Percentiles rank a stretch among this genome's conserved stretches.
These are phyloP conservation scores for Eulemur rufifrons DNA, from an alignment of 2,113 vertebrate genomes.

Conservation along the genomic window DNA sequence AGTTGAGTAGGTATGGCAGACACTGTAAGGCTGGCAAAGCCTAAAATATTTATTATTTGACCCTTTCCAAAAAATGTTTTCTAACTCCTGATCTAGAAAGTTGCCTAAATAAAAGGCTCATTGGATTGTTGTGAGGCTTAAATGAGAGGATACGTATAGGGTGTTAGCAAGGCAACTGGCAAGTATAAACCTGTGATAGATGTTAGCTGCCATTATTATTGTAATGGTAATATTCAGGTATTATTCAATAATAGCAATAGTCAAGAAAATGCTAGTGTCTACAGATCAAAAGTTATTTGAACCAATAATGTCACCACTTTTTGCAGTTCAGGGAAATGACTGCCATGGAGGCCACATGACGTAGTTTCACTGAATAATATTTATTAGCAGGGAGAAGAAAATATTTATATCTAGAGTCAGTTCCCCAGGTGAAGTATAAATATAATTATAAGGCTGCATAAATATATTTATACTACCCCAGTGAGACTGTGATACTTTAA, in stretches of 20 bases:
- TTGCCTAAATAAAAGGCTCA: not conserved
- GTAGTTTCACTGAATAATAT: slow-evolving; percentile 37
- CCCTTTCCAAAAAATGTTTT: not conserved
- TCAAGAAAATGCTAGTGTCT: not conserved
- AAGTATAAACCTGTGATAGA: not conserved
- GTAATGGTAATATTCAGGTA: not conserved
- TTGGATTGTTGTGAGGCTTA: not conserved
- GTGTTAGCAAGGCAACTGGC: not conserved
- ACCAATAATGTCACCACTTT: not conserved
- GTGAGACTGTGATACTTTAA: slow-evolving; percentile 56
- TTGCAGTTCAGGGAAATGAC: slow-evolving; percentile 25
- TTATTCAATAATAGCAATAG: not conserved
- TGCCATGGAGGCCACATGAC: slow-evolving; percentile 29
- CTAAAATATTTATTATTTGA: not conserved
- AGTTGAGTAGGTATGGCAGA: not conserved
- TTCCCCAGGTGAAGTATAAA: slow-evolving; percentile 75
- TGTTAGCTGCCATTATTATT: not conserved
- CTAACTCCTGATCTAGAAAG: not conserved
- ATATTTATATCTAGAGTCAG: slow-evolving; percentile 75
- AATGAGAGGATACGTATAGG: not conserved
- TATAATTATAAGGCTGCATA: slow-evolving; percentile 73
- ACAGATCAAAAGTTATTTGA: not conserved
- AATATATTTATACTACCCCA: slow-evolving; percentile 70
- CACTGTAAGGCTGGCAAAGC: not conserved
- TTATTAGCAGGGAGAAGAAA: slow-evolving; percentile 73